Evolutionary conservation across 2,888 invertebrate species (phyloP), one percentile per base, ranked within the genome.

Genomic region (Apoda limacodes): DNA sequence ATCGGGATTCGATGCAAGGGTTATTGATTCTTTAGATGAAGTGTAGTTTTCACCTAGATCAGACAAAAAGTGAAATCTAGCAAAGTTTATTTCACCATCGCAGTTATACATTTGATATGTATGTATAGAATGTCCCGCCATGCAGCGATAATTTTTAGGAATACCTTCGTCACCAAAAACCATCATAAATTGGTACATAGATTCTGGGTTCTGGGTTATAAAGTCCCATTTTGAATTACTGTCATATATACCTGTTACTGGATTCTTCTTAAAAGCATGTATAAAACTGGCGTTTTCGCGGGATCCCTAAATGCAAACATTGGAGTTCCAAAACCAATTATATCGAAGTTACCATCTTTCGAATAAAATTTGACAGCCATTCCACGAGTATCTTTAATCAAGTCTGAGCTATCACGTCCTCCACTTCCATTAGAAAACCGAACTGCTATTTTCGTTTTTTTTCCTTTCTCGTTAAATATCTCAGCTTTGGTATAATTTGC

Each of bases 361-460:
- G 93, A 91, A 63, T 95, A 96, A 58, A 96, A 92, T 63, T 96
- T 97, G 0, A 95, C 68, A 1, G 94, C 90, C 54, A 95, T 90
- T 6, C 93, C 95, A 49, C 93, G 87, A 1, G 90, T 87, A 64
- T 95, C 95, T 37, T 94, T 85, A 1, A 82, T 86, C 5, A 92
- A 88, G 59, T 95, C 95, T 7, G 89, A 87, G 1, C 93, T 93
- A 2, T 95, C 95, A 35, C 84, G 83, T 63, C 91, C 92, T 15
- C 93, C 92, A 19, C 86, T 84, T 0, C 88, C 88, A 9, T 88
- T 87, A 0, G 93, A 93, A 53, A 89, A 92, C 38, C 93, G 76
- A 4, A 85, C 84, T n/a, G n/a, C n/a, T n/a, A n/a, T n/a, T n/a
- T n/a, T n/a, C n/a, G n/a, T n/a, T n/a, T n/a, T n/a, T n/a, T 92